Base-by-base conservation (phyloP, 2,797 vertebrate species). In the Ptychadena robeensis region DNA sequence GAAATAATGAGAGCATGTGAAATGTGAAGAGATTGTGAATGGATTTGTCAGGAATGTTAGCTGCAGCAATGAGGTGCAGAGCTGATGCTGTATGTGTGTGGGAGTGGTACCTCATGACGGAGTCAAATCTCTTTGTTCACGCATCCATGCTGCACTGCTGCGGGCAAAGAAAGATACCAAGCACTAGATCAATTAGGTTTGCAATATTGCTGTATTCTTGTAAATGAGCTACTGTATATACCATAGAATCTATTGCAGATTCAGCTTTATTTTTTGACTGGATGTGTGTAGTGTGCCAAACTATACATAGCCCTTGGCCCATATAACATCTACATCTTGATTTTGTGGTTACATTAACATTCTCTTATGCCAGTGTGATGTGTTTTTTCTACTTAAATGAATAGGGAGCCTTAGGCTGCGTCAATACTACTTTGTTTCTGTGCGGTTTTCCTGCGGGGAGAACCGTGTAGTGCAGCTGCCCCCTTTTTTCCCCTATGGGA, bases 41-140 rank as follows among this genome's bases (percentile, higher is more conserved):
- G 18, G 74, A 22, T 31, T 15, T 31, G 31, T 3, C 11, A 31
- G 34, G 28, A 48, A 15, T 68, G 65, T 63, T 30, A 18, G 59
- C 32, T 44, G 28, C 70, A 53, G 38, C 27, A 82, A 14, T 32
- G 31, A 73, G 44, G 12, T 34, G 15, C 40, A 57, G 78, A 32
- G 22, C 37, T 12, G 65, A 40, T 69, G 31, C 63, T 63, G 48
- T 53, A 34, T 73, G 65, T 78, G 61, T 53, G 61, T 69, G 64
- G 70, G 64, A 66, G 59, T 40, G 80, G 64, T 78, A 79, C 64
- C 34, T 57, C 48, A 59, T 74, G 63, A 59, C 31, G 34, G 53
- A 73, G 63, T 74, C 75, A 65, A 75, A 75, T 75, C 80, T 61
- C 72, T 82, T 82, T 82, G 80, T 82, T 82, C 68, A 64, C 57